Evolutionary conservation across 1,140 invertebrate species (phyloP), one percentile per base, ranked within the genome.

Genomic region (Lethrus apterus): DNA sequence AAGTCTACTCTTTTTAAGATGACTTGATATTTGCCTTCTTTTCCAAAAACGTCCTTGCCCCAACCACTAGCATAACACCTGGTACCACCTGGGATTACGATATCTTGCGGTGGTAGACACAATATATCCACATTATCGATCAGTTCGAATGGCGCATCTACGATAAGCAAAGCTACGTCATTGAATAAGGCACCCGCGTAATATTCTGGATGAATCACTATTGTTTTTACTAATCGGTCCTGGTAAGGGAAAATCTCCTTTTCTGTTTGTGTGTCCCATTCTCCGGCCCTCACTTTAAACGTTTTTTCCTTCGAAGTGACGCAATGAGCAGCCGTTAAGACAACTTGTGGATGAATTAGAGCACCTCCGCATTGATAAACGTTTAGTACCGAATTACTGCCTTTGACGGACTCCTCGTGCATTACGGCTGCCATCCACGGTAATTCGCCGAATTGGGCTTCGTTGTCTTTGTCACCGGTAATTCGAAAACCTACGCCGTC

Each of bases 341-440:
- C 76, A 0, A 83, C 80, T 30, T 73, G 68, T 0, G 76, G 76
- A 49, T 82, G 74, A 23, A 86, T 82, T 2, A 86, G 66, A 0
- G 83, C 80, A 1, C 78, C 83, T 0, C 77, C 83, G 35, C 24
- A 26, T 26, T 26, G 5, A 59, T 86, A 85, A 5, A 81, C 72
- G 50, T 79, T 80, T 8, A 80, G 60, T 44, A 71, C 74, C 46
- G 74, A 63, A 0, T 68, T 56, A 2, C 69, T 62, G 1, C 69
- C 62, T 5, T 74, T 70, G 1, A 79, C 67, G 2, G 60, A 56
- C 45, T 83, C 75, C 59, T 73, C 74, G 58, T 69, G 74, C 2
- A 90, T 65, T 35, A 91, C 72, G 0, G 85, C 86, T 0, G 85
- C 79, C 84, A 87, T 88, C 86, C 86, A 89, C 0, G 86, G 85